Conservation (phyloP, 2,113 vertebrate species). For the Alosa alosa region DNA sequence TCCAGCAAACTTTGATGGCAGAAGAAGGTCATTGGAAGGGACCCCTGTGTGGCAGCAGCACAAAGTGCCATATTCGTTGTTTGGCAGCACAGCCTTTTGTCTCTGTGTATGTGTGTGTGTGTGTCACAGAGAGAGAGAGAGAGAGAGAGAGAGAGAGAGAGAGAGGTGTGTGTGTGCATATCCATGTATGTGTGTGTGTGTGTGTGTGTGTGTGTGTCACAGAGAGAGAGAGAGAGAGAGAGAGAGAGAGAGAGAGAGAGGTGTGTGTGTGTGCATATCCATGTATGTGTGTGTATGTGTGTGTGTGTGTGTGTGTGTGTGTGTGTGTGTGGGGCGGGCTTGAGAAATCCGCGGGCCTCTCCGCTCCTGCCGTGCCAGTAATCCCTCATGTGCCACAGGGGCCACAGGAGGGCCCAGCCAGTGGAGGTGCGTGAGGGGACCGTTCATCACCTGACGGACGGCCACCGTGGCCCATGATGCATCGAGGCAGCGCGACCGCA, state of each 20-base stretch:
- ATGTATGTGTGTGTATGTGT: not conserved
- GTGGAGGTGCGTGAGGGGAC: slow-evolving; percentile 61
- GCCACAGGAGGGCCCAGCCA: slow-evolving; percentile 52
- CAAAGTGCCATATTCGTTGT: slow-evolving; percentile 29
- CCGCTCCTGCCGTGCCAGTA: slow-evolving; percentile 40
- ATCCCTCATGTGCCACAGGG: slow-evolving; percentile 60
- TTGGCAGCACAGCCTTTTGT: not conserved
- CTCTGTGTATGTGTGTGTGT: not conserved
- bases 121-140: not conserved
- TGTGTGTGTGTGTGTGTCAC: not conserved
- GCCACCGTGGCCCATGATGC: slow-evolving; percentile 67
- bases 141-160: too few species aligned
- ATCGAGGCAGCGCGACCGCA: slow-evolving; percentile 52
- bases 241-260: slow-evolving; percentile 1
- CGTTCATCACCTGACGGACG: slow-evolving; percentile 64
- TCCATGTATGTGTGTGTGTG: not conserved
- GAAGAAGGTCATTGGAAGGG: slow-evolving; percentile 25
- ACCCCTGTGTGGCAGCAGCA: slow-evolving; percentile 13
- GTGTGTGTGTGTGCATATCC: not conserved
- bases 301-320: not conserved
- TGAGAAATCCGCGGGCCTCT: slow-evolving; percentile 38
- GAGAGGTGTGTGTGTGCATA: not conserved
- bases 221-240: not conserved
- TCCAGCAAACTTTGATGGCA: not conserved
- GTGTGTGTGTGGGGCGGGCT: not conserved